Percentiles rank a stretch among this genome's conserved stretches.
Evolutionary conservation across 2,113 vertebrate species (phyloP).

Genomic region (Atlantisia rogersi): DNA sequence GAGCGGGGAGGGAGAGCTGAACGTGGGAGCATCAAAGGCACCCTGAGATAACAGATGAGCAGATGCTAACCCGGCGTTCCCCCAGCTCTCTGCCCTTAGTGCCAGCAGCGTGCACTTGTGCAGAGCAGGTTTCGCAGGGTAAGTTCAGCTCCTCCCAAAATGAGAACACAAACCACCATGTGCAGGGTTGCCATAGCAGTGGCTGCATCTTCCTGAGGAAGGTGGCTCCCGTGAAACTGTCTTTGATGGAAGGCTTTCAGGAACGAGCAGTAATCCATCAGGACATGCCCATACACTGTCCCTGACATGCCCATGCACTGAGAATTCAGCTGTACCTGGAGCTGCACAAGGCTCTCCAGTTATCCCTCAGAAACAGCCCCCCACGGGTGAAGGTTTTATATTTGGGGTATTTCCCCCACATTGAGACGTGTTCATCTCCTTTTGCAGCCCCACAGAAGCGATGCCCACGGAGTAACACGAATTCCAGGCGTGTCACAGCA

Average conservation of each 20-base stretch:
- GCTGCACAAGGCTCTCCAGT: not conserved
- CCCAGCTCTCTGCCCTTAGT: not conserved
- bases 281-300: fast-evolving
- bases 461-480: fast-evolving
- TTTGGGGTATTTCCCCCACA: not conserved
- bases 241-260: not conserved
- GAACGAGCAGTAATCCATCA: not conserved
- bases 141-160: not conserved
- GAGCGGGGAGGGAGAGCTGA: not conserved
- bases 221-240: fast-evolving
- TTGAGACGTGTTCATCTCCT: not conserved
- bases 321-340: not conserved
- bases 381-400: fast-evolving
- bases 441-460: not conserved
- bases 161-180: not conserved
- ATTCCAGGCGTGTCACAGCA: not conserved
- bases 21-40: fast-evolving
- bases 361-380: no score
- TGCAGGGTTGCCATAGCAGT: not conserved
- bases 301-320: not conserved
- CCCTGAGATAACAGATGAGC: not conserved
- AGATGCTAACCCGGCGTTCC: no score
- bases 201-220: not conserved
- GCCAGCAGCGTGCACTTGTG: fast-evolving
- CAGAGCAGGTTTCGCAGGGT: not conserved